Conservation (phyloP, 2,113 vertebrate genomes). For the Callionymus lyra region DNA sequence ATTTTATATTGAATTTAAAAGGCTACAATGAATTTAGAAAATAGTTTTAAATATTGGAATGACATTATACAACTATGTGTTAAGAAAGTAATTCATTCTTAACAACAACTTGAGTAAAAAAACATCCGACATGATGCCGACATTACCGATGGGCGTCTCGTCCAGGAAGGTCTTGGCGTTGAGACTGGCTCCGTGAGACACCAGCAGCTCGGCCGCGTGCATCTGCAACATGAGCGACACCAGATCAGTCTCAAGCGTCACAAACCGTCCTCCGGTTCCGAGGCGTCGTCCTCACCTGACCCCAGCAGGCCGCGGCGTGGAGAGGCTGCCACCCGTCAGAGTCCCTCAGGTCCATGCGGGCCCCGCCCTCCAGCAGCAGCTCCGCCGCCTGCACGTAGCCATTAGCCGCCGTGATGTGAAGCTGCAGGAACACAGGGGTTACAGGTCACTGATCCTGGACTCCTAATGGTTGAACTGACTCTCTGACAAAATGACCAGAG, state of each 20-base stretch:
- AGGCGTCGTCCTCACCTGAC: conserved; percentile 73
- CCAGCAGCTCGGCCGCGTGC: conserved; percentile 88
- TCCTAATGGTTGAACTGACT: too few relatives aligned
- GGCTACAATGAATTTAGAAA: too few relatives aligned
- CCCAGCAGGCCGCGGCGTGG: conserved; percentile 95
- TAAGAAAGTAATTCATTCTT: too few relatives aligned
- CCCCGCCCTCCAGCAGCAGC: conserved; percentile 85
- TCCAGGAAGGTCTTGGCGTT: conserved; percentile 89
- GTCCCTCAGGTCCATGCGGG: conserved; percentile 81
- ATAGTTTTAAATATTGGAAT: too few relatives aligned
- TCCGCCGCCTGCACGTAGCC: conserved; percentile 88
- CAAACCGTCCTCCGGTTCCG: conserved; percentile 13
- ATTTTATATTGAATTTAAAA: too few relatives aligned
- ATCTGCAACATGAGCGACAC: conserved; percentile 64
- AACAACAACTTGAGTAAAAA: too few relatives aligned
- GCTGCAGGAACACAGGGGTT: conserved; percentile 54
- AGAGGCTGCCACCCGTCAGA: conserved; percentile 92
- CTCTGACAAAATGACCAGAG: too few relatives aligned
- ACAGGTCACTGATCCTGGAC: too few relatives aligned
- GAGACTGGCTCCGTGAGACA: conserved; percentile 90
- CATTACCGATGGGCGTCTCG: conserved; percentile 91
- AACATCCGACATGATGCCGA: too few relatives aligned
- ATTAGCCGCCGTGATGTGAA: conserved; percentile 90
- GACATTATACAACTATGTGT: too few relatives aligned
- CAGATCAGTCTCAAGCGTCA: background rate